These are phyloP conservation scores for Mantis religiosa DNA, from an alignment of 2,888 invertebrate genomes.

Conservation along the genomic window DNA sequence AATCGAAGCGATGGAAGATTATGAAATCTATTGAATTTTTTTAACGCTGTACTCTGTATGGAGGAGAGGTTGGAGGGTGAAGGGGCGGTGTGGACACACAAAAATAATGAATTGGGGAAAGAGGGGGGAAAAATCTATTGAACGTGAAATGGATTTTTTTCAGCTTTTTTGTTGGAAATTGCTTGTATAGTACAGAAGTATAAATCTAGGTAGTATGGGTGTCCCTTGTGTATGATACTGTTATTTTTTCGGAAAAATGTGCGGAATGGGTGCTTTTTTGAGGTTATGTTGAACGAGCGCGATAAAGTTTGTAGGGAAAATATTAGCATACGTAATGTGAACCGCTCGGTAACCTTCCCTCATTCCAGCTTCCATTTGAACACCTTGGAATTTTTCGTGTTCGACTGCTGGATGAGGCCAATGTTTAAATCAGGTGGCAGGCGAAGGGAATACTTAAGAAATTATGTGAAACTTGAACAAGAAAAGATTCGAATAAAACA, in stretches of 20 bases:
- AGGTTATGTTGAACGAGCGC: background rate
- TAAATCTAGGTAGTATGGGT: background rate
- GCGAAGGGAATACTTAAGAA: background rate
- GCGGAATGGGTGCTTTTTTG: background rate
- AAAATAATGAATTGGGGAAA: conserved; percentile 14
- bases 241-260: background rate
- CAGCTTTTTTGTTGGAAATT: conserved; percentile 1
- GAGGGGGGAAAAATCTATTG: conserved; percentile 3
- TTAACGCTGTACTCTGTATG: background rate
- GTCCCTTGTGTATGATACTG: background rate
- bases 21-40: conserved; percentile 13
- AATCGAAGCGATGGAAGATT: conserved; percentile 20
- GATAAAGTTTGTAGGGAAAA: background rate
- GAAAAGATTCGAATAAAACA: background rate
- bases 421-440: background rate
- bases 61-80: background rate
- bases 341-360: background rate
- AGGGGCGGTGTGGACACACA: conserved; percentile 6
- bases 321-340: background rate
- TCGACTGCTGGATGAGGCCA: background rate
- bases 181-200: conserved; percentile 1
- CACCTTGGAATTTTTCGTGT: background rate
- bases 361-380: background rate
- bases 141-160: conserved; percentile 6
- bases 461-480: background rate